Conservation (phyloP, 2,888 invertebrate genomes). For the Bursaphelenchus okinawaensis region DNA sequence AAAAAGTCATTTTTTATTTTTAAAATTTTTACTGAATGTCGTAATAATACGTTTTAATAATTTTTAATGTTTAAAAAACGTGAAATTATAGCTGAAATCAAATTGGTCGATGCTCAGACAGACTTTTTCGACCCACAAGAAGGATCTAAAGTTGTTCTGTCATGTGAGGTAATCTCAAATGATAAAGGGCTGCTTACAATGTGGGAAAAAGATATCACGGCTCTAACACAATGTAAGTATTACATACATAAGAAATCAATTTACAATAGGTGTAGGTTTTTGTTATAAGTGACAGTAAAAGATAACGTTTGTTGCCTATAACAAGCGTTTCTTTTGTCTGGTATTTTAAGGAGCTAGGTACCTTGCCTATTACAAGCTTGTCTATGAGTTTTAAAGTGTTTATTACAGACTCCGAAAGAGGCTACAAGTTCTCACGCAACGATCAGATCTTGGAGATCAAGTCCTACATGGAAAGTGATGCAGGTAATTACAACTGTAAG, state of each 20-base stretch:
- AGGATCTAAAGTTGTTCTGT: slow-evolving; percentile 17
- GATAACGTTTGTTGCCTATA: too few relatives aligned
- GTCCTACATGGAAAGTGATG: slow-evolving; percentile 16
- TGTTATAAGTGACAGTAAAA: too few relatives aligned
- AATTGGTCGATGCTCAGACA: slow-evolving; percentile 14
- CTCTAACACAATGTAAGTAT: slow-evolving; percentile 17
- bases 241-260: too few relatives aligned
- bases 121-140: slow-evolving; percentile 19
- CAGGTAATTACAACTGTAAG: slow-evolving; percentile 22
- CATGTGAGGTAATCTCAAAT: slow-evolving; percentile 17
- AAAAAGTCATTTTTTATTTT: background rate
- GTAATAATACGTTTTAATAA: too few relatives aligned
- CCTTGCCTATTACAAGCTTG: background rate
- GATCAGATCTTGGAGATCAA: slow-evolving; percentile 18
- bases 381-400: background rate
- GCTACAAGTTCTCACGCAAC: slow-evolving; percentile 20
- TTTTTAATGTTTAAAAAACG: too few relatives aligned
- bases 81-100: slow-evolving; percentile 19
- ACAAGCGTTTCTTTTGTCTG: too few relatives aligned
- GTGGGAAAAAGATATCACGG: slow-evolving; percentile 27
- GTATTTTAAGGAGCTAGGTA: too few relatives aligned
- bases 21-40: too few relatives aligned
- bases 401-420: slow-evolving; percentile 19
- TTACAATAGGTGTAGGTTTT: too few relatives aligned
- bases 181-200: slow-evolving; percentile 20